Evolutionary conservation across 2,113 vertebrate species (phyloP), one percentile per base, ranked within the genome.

Genomic region (Genyomyrus donnyi): DNA sequence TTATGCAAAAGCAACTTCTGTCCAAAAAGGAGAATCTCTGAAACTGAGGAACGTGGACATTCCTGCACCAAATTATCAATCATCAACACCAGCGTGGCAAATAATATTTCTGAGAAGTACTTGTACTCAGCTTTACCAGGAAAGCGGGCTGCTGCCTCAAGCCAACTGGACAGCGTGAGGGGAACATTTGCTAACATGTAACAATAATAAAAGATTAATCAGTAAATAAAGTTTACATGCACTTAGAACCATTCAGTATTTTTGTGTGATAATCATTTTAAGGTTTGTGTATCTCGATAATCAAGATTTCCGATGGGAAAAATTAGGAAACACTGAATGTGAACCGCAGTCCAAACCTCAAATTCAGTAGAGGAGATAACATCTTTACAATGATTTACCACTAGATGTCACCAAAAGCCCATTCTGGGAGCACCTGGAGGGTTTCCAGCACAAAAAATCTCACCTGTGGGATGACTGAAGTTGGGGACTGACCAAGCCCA

Each of bases 341-440:
- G 74, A 19, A 39, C 31, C 19, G 35, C 15, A 80, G 35, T 15
- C 15, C 31, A 77, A 56, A 77, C 27, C 31, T 7, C 74, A 19
- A 42, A 42, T 42, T 42, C 74, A 3, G 74, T 39, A 42, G 13
- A 80, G 35, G 17, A 19, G 74, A 80, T 80, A 42, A 15, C 15
- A 42, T 17, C 74, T 35, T 42, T 17, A 35, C 1, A 17, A 80
- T n/a, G 4, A 77, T 39, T 49, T n/a, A 85, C 89, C 89, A 89
- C 77, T 89, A 89, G 89, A 62, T 85, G 89, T 80, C 89, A 24
- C 80, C 52, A 89, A 85, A 84, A 50, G 24, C 17, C 49, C 13
- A 10, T 62, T 13, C 6, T 45, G 49, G 10, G 85, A 87, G 46
- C 49, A 31, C 48, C 27, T 48, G 39, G 15, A n/a, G 19, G 21